Conservation (phyloP, 1,140 invertebrate species). For the Rhynchophorus ferrugineus region DNA sequence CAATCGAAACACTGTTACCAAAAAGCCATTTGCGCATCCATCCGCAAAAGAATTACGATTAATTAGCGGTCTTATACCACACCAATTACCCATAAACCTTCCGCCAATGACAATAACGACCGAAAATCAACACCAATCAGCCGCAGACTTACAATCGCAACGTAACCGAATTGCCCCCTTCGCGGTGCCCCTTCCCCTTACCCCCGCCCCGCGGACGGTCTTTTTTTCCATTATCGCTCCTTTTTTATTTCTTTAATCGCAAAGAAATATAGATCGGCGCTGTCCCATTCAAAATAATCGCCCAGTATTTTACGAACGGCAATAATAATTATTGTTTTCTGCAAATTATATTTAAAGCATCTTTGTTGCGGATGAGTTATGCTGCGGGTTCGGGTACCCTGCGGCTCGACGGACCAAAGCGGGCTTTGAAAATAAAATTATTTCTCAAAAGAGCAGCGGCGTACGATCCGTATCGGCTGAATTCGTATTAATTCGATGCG, state of each 20-base stretch:
- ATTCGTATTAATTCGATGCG: constrained; percentile 1
- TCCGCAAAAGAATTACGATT: too few relatives aligned
- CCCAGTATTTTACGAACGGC: constrained; percentile 22
- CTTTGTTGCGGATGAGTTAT: constrained; percentile 26
- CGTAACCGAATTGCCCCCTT: constrained; percentile 2
- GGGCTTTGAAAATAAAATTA: constrained; percentile 23
- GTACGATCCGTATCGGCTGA: constrained; percentile 10
- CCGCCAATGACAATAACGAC: constrained; percentile 17
- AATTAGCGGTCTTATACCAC: background rate
- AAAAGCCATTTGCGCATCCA: too few relatives aligned
- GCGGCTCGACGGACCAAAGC: constrained; percentile 17
- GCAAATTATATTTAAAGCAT: constrained; percentile 27
- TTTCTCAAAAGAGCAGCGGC: constrained; percentile 14
- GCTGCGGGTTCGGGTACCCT: constrained; percentile 24
- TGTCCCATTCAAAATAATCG: constrained; percentile 25
- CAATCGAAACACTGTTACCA: too few relatives aligned
- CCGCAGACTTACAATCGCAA: constrained; percentile 5
- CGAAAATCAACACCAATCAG: constrained; percentile 22
- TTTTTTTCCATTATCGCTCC: too few relatives aligned
- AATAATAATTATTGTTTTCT: constrained; percentile 27
- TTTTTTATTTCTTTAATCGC: constrained; percentile 23
- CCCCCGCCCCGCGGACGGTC: too few relatives aligned
- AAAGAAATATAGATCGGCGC: constrained; percentile 24
- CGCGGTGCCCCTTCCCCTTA: too few relatives aligned
- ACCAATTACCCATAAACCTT: constrained; percentile 16